Conservation (phyloP, 1,140 invertebrate species). For the Aphelinus certus region DNA sequence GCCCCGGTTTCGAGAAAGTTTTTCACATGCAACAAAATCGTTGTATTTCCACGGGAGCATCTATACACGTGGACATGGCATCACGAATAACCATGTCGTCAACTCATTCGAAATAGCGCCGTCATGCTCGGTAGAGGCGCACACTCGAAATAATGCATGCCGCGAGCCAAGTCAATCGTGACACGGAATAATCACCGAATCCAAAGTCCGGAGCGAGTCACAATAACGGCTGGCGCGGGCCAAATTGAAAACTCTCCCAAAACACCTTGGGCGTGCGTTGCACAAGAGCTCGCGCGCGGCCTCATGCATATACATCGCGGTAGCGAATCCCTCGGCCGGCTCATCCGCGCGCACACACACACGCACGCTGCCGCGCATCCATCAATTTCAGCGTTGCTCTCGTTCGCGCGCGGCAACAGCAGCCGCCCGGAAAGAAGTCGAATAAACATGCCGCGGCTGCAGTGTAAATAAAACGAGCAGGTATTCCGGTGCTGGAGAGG, state of each 20-base stretch:
- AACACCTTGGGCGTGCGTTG: neutral
- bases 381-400: slow-evolving; percentile 1
- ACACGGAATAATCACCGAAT: slow-evolving; percentile 1
- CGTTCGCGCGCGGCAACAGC: neutral
- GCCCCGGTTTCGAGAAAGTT: no score
- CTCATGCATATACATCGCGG: neutral
- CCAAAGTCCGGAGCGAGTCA: no score
- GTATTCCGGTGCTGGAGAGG: neutral
- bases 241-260: neutral
- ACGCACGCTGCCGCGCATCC: neutral
- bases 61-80: neutral
- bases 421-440: neutral
- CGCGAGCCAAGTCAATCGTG: neutral
- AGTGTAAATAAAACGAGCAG: slow-evolving; percentile 29
- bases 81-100: slow-evolving; percentile 6
- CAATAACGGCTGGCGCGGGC: no score
- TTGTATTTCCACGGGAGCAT: neutral
- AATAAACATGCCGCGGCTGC: slow-evolving; percentile 2
- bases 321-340: neutral
- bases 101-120: neutral
- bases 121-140: neutral
- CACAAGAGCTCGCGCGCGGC: neutral
- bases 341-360: neutral
- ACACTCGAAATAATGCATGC: no score
- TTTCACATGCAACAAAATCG: no score